Evolutionary conservation across 2,888 invertebrate genomes (phyloP), one percentile per base, ranked within the genome.

Genomic region (Tetramorium bicarinatum): DNA sequence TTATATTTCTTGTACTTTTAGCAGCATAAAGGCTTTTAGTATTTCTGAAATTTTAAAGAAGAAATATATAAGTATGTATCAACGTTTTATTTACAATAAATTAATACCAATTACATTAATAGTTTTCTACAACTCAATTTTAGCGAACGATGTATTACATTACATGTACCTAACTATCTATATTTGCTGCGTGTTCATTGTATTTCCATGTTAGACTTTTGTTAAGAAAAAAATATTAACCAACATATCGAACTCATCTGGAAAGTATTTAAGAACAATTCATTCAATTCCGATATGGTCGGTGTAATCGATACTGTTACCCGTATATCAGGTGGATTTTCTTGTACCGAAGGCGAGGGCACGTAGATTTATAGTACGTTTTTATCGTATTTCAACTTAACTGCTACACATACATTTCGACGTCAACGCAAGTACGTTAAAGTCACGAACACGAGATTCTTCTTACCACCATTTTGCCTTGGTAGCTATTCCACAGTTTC

Each of bases 341-440:
- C 79, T 80, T 38, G 59, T 71, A 80, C 47, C 59, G 47, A 71
- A 47, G 25, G 34, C 59, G 59, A 59, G 3, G 38, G 69, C 34
- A 80, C 69, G 38, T 80, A 8, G 71, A 80, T 71, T 80, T 80
- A 80, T 80, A 69, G 79, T 61, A 71, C 71, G 59, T 80, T 80
- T 80, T 80, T 80, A 80, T 71, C 79, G 79, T 80, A 71, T 80
- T 80, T 80, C 71, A 80, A 80, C 79, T 59, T 80, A 80, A 80
- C 79, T 80, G 79, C 79, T 49, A 34, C 79, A 80, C 79, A 71
- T 80, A 80, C 71, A 54, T 80, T 80, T 71, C 59, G 59, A 61
- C 79, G 79, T 80, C 79, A 80, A 80, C 79, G 79, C 79, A 71
- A 80, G 79, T 80, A 80, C 79, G 79, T 80, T 80, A 80, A 80